A percentile compares a stretch with the other conserved stretches of the same genome.
These are phyloP conservation scores for Protonibea diacanthus DNA, from an alignment of 2,797 vertebrate genomes.

Conservation along the genomic window DNA sequence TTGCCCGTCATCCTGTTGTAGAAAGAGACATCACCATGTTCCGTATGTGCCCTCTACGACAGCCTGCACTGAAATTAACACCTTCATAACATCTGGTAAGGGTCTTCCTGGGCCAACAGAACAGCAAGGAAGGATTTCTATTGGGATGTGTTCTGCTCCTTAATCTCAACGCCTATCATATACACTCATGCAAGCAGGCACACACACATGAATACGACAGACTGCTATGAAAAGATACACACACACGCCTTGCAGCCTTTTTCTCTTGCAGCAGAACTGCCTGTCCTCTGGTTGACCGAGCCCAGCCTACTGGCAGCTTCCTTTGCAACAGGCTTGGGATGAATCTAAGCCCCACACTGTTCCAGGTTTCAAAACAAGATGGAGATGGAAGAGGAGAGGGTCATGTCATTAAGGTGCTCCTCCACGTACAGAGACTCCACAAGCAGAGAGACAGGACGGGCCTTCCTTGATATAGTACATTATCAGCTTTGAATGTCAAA, in stretches of 20 bases:
- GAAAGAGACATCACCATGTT: slow-evolving; percentile 85
- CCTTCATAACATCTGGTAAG: slow-evolving; percentile 86
- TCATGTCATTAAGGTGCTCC: slow-evolving; percentile 26
- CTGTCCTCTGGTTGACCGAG: slow-evolving; percentile 75
- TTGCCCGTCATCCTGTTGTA: slow-evolving; percentile 80
- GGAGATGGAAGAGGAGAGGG: slow-evolving; percentile 36
- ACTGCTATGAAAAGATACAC: slow-evolving; percentile 36
- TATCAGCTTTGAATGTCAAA: slow-evolving; percentile 33
- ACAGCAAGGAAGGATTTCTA: slow-evolving; percentile 63
- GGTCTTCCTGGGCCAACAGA: slow-evolving; percentile 74
- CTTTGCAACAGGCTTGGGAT: slow-evolving; percentile 46
- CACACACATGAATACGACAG: slow-evolving; percentile 18
- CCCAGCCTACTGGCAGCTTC: slow-evolving; percentile 59
- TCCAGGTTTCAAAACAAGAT: slow-evolving; percentile 69
- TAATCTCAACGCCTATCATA: slow-evolving; percentile 52
- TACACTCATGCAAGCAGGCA: slow-evolving; percentile 32
- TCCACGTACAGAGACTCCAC: slow-evolving; percentile 38
- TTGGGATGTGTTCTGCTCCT: slow-evolving; percentile 65
- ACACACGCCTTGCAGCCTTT: slow-evolving; percentile 43
- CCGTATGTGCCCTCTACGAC: slow-evolving; percentile 73
- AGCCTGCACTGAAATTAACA: slow-evolving; percentile 84
- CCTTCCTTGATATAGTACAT: slow-evolving; percentile 7
- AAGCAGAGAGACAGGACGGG: slow-evolving; percentile 11
- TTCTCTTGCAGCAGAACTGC: slow-evolving; percentile 62
- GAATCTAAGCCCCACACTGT: slow-evolving; percentile 44